phyloP scores from a whole-genome alignment of 2,888 invertebrate genomes.

The Criorhina ranunculi region DNA sequence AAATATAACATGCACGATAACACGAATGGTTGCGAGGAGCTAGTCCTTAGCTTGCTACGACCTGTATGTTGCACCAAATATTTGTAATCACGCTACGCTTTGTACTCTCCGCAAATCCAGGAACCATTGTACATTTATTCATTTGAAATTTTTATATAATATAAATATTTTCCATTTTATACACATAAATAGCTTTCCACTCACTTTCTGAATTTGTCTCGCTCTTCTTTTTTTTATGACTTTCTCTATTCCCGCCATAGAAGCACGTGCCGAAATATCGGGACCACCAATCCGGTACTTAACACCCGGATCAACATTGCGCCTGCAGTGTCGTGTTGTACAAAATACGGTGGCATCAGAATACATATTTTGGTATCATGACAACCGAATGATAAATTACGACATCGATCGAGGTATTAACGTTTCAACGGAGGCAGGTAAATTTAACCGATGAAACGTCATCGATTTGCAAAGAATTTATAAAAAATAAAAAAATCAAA shows the following conservation, averaged over 20 bases:
- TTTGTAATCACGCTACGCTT: neutral
- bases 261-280: slow-evolving; percentile 94
- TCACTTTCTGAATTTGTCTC: slow-evolving; percentile 64
- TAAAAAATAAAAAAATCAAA: slow-evolving; percentile 9
- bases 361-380: slow-evolving; percentile 95
- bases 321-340: slow-evolving; percentile 92
- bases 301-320: slow-evolving; percentile 93
- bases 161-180: slow-evolving; percentile 4
- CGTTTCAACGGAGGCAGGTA: slow-evolving; percentile 91
- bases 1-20: too few relatives aligned
- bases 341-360: slow-evolving; percentile 94
- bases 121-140: neutral
- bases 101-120: neutral
- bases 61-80: too few relatives aligned
- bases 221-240: slow-evolving; percentile 5
- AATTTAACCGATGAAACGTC: slow-evolving; percentile 81
- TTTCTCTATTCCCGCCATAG: slow-evolving; percentile 84
- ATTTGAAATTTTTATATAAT: neutral
- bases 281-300: slow-evolving; percentile 94
- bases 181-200: slow-evolving; percentile 29
- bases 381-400: slow-evolving; percentile 96
- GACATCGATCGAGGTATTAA: slow-evolving; percentile 94
- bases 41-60: too few relatives aligned
- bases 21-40: too few relatives aligned
- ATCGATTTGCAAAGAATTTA: slow-evolving; percentile 8